phyloP scores from a whole-genome alignment of 2,888 invertebrate species.

The Oeneis ivallda region DNA sequence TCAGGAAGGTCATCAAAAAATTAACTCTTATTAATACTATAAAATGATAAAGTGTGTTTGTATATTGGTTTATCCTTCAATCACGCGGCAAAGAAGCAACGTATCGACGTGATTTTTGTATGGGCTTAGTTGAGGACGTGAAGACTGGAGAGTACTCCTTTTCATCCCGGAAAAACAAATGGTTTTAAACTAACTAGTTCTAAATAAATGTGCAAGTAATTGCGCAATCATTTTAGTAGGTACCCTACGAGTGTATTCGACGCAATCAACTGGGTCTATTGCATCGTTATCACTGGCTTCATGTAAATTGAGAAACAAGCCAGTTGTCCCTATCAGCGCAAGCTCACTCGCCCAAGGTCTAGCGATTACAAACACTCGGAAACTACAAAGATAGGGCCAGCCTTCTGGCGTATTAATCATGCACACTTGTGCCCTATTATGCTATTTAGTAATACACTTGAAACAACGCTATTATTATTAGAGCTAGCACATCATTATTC shows the following conservation, averaged over 20 bases:
- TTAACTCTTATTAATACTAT: no score
- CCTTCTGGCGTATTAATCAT: constrained; percentile 21
- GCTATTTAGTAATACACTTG: neutral
- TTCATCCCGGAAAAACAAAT: no score
- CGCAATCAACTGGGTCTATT: constrained; percentile 13
- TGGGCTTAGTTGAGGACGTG: no score
- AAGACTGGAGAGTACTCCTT: no score
- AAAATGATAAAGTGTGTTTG: no score
- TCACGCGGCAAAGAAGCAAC: no score
- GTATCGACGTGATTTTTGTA: no score
- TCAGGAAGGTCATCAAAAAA: no score
- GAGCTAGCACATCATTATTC: no score
- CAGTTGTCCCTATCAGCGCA: constrained; percentile 5
- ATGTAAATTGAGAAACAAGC: constrained; percentile 20
- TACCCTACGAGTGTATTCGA: neutral
- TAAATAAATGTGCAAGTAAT: neutral
- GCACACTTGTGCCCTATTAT: constrained; percentile 20
- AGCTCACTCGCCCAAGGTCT: constrained; percentile 13
- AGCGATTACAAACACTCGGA: constrained; percentile 15
- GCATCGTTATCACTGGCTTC: constrained; percentile 18
- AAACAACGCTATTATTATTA: neutral
- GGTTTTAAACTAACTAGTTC: no score
- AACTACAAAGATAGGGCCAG: constrained; percentile 21
- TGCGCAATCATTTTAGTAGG: neutral
- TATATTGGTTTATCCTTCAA: no score